Base-by-base conservation (phyloP, 2,797 vertebrate genomes). In the Enteromius unitaeniatus region DNA sequence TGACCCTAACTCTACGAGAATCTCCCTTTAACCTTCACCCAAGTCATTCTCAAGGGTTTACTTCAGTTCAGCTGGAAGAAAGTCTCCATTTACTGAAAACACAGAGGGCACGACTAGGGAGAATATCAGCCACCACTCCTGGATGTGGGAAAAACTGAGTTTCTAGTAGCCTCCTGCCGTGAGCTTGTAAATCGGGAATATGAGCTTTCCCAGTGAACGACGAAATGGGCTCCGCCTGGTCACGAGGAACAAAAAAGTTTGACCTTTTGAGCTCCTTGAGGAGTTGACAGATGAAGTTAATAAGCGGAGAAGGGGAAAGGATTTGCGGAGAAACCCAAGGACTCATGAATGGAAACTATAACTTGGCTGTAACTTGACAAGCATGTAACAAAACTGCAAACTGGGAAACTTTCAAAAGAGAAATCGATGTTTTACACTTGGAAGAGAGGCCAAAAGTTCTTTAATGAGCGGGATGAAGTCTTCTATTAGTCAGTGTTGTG, bases 1-100 rank as follows among this genome's bases (percentile, higher is more conserved):
- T 92, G 92, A 93, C 91, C 84, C 84, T 88, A 11, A 58, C 88
- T 88, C 88, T 90, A 86, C 3, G 64, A 91, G 88, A 92, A 93
- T 92, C 91, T 74, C 91, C 91, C 15, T 73, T 74, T 87, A 89
- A 86, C 90, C 90, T 92, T 91, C 88, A 76, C 87, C 88, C 85
- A 85, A 91, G 92, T 93, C 90, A 91, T 93, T 90, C 87, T 45
- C 47, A n/a, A 62, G 62, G 49, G 60, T 75, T 81, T 34, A 76
- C 40, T 58, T 72, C 45, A 74, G 67, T 55, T 77, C 65, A 77
- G 26, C n/a, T 51, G 40, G 45, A 82, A 15, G 31, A 84, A 53
- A 67, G 62, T 82, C 74, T 62, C 78, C 17, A 81, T 85, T 85
- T 75, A 81, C 84, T 28, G 78, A 58, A 65, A 65, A 26, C 37